phyloP scores from a whole-genome alignment of 2,888 invertebrate genomes.

The Clunio marinus region DNA sequence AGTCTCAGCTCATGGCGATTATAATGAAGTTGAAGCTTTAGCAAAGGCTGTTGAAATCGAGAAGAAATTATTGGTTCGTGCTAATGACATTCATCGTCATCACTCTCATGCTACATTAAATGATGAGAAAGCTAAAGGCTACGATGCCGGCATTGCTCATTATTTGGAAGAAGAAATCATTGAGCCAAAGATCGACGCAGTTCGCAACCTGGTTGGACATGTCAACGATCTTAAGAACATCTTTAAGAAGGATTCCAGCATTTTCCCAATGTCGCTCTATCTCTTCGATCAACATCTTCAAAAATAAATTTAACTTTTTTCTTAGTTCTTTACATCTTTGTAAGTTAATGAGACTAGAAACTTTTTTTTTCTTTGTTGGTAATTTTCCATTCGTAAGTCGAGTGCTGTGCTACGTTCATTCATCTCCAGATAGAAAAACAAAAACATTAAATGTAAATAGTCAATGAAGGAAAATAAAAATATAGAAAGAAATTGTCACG shows the following conservation, averaged over 20 bases:
- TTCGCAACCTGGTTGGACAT: constrained; percentile 70
- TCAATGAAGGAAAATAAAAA: background rate
- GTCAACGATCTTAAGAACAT: constrained; percentile 66
- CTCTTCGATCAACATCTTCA: constrained; percentile 66
- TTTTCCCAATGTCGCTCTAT: constrained; percentile 60
- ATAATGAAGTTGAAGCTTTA: constrained; percentile 65
- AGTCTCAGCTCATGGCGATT: constrained; percentile 46
- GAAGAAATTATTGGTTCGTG: constrained; percentile 65
- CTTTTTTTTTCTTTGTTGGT: too few species aligned
- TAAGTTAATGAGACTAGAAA: background rate
- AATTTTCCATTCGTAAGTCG: background rate
- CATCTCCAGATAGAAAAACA: background rate
- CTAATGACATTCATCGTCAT: constrained; percentile 63
- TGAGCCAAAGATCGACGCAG: constrained; percentile 61
- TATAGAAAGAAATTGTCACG: too few species aligned
- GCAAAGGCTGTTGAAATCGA: constrained; percentile 71
- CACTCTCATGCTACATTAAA: constrained; percentile 51
- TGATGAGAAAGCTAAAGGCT: constrained; percentile 53
- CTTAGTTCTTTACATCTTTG: background rate
- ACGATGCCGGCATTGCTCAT: constrained; percentile 69
- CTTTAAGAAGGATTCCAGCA: constrained; percentile 56
- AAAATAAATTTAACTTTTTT: constrained; percentile 42
- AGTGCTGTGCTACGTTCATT: constrained; percentile 24
- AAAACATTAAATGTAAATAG: background rate
- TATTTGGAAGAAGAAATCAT: constrained; percentile 75